These are phyloP conservation scores for Epinephelus fuscoguttatus DNA, from an alignment of 2,113 vertebrate genomes.

Conservation along the genomic window DNA sequence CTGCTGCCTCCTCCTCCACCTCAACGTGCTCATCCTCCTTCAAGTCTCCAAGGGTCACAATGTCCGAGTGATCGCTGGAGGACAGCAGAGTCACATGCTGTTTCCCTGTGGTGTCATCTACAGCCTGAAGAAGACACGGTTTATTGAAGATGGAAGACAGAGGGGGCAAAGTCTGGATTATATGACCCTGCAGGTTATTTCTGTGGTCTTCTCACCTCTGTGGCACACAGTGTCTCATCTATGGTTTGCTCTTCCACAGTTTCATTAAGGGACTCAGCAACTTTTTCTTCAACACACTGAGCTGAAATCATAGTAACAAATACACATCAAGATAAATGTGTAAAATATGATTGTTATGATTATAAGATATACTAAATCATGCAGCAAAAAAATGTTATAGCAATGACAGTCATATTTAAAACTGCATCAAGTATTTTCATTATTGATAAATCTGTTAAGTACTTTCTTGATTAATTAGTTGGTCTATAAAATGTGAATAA, in stretches of 20 bases:
- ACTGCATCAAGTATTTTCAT: not conserved
- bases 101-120: slow-evolving; percentile 68
- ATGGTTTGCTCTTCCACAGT: slow-evolving; percentile 67
- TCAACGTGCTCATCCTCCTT: slow-evolving; percentile 83
- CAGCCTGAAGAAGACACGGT: slow-evolving; percentile 61
- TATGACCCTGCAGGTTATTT: not conserved
- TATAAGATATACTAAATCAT: not conserved
- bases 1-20: slow-evolving; percentile 73
- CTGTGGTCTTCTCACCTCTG: slow-evolving; percentile 82
- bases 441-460: too few species aligned
- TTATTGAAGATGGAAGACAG: slow-evolving; percentile 5
- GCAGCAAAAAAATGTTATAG: not conserved
- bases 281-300: slow-evolving; percentile 67
- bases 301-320: slow-evolving; percentile 62
- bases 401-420: not conserved
- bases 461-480: too few species aligned
- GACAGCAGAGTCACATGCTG: slow-evolving; percentile 85
- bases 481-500: too few species aligned
- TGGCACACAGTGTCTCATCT: slow-evolving; percentile 69
- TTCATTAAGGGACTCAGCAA: slow-evolving; percentile 69
- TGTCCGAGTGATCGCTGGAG: slow-evolving; percentile 95
- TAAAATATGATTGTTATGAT: not conserved
- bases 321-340: not conserved
- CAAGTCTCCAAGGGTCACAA: slow-evolving; percentile 90
- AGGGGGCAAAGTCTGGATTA: not conserved